phyloP scores from a whole-genome alignment of 30 jellyfish, hydroid and myxozoan genomes.

The Aurelia sp. region DNA sequence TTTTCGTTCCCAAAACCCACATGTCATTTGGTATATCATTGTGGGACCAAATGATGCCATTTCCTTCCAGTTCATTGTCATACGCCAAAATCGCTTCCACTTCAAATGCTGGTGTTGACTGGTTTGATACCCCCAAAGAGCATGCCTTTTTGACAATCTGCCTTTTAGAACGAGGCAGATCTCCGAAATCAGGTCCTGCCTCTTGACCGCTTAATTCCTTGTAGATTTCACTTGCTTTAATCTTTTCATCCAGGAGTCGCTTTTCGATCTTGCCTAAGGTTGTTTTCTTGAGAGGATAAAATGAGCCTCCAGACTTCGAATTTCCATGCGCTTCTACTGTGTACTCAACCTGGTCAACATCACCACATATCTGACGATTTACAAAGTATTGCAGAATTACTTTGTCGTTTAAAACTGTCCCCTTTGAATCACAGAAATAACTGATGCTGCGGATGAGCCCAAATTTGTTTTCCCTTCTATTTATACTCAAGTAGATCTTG shows the following conservation, averaged over 20 bases:
- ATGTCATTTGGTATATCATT: slow-evolving; percentile 17
- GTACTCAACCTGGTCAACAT: slow-evolving; percentile 3
- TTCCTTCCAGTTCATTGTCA: slow-evolving; percentile 11
- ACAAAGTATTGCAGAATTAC: slow-evolving; percentile 4
- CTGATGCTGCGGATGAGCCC: too few relatives aligned
- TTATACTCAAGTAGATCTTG: too few relatives aligned
- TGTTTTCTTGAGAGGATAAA: slow-evolving; percentile 23
- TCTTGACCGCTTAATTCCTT: not conserved
- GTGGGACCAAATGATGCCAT: slow-evolving; percentile 20
- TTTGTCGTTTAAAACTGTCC: slow-evolving; percentile 1
- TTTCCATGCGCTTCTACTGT: slow-evolving; percentile 27
- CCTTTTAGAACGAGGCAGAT: slow-evolving; percentile 13
- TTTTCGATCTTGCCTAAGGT: slow-evolving; percentile 6
- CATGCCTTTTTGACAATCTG: not conserved
- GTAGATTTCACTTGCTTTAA: not conserved
- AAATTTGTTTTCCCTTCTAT: too few relatives aligned
- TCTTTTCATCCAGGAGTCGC: not conserved
- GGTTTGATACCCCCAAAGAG: slow-evolving; percentile 1
- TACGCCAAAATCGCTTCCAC: slow-evolving; percentile 14
- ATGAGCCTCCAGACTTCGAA: not conserved
- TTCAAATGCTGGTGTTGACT: slow-evolving; percentile 9
- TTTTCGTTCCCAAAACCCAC: slow-evolving; percentile 33
- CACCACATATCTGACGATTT: slow-evolving; percentile 16
- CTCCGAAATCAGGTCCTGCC: slow-evolving; percentile 9
- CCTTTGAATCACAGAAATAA: not conserved